These are phyloP conservation scores for Brachylomia viminalis DNA, from an alignment of 2,888 invertebrate species.

Conservation along the genomic window DNA sequence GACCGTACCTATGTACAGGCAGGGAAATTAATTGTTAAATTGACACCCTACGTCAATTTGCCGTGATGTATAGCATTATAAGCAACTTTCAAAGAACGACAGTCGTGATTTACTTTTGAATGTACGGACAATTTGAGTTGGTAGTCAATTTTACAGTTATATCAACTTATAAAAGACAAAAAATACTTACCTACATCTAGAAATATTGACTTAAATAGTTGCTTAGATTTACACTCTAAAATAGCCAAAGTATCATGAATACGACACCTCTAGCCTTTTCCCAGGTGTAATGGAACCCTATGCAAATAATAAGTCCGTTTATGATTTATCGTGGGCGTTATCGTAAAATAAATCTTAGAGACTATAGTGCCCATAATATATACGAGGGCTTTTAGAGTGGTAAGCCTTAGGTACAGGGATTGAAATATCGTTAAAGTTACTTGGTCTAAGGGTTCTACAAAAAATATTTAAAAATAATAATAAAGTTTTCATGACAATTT, in stretches of 20 bases:
- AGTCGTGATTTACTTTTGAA: neutral
- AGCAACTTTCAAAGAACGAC: neutral
- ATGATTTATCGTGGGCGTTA: conserved; percentile 47
- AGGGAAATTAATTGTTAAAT: neutral
- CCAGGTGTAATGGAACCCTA: conserved; percentile 21
- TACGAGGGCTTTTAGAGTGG: conserved; percentile 9
- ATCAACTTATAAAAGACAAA: neutral
- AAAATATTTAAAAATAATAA: neutral
- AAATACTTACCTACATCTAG: too few species aligned
- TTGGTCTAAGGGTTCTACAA: neutral
- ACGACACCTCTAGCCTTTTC: conserved; percentile 2
- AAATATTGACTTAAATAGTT: neutral
- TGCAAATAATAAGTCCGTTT: conserved; percentile 42
- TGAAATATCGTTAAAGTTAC: conserved; percentile 25
- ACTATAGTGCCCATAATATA: conserved; percentile 27
- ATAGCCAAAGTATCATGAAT: neutral
- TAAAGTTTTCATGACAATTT: neutral
- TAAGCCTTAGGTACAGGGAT: conserved; percentile 22
- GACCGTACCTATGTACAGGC: neutral
- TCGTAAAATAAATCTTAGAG: conserved; percentile 47
- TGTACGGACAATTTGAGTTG: neutral
- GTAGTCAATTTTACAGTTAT: neutral
- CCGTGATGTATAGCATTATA: neutral
- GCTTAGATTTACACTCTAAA: neutral
- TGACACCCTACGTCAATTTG: neutral